Percentiles rank a stretch among this genome's conserved stretches.
Conservation (phyloP, 1,140 invertebrate genomes). For the Atopsyche davidsoni region DNA sequence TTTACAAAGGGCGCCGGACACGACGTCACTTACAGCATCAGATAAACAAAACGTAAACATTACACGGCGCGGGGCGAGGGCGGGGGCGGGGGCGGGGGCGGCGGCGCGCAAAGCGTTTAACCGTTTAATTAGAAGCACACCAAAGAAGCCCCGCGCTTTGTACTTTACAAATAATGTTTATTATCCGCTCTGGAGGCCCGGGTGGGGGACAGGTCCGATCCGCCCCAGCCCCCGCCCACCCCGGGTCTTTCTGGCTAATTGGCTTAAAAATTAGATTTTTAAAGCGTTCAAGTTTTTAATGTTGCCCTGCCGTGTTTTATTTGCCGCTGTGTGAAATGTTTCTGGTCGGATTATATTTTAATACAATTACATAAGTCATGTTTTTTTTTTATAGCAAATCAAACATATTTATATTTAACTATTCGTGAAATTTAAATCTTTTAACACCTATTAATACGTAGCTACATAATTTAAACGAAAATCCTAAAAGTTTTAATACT, state of each 20-base stretch:
- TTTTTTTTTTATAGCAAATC: neutral
- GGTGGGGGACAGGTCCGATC: neutral
- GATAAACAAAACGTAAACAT: slow-evolving; percentile 11
- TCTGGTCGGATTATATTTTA: neutral
- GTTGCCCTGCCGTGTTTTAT: no score
- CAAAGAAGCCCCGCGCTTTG: slow-evolving; percentile 12
- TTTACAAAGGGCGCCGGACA: slow-evolving; percentile 26
- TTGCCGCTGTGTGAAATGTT: no score
- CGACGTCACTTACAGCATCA: slow-evolving; percentile 13
- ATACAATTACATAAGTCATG: neutral
- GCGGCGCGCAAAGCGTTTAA: slow-evolving; percentile 8
- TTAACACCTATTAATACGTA: no score
- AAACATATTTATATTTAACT: neutral
- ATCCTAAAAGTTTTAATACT: no score
- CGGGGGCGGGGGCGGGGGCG: neutral
- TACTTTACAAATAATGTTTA: slow-evolving; percentile 18
- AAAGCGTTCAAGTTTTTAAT: neutral
- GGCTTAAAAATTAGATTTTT: neutral
- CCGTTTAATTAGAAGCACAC: slow-evolving; percentile 24
- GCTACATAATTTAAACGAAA: no score
- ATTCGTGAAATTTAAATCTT: neutral
- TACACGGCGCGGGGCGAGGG: neutral
- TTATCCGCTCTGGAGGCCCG: slow-evolving; percentile 4
- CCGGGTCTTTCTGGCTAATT: neutral
- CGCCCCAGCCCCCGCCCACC: no score